These are phyloP conservation scores for Melanerpes aurifrons DNA, from an alignment of 2,113 vertebrate genomes.

Conservation along the genomic window DNA sequence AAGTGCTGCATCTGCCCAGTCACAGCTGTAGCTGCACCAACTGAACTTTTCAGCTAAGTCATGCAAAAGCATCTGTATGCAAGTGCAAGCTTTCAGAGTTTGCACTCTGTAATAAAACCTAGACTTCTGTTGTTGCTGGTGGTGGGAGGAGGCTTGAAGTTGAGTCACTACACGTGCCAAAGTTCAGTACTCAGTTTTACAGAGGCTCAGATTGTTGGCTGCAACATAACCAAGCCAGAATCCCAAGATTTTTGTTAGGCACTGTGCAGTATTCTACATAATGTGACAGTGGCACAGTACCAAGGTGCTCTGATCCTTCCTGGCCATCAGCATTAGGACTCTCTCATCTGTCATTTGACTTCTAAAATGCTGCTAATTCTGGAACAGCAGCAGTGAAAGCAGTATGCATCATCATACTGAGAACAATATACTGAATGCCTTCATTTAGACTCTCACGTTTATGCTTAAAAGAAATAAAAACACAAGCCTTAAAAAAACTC, in stretches of 20 bases:
- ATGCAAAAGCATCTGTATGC: background rate
- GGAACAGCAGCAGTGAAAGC: background rate
- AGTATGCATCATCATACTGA: background rate
- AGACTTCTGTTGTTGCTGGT: background rate
- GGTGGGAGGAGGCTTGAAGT: background rate
- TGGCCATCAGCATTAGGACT: background rate
- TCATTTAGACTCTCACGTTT: background rate
- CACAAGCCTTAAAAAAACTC: background rate
- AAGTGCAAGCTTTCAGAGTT: background rate
- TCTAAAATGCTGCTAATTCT: background rate
- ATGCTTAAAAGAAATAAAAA: background rate
- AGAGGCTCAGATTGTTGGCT: background rate
- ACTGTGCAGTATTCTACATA: background rate
- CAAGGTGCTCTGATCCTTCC: background rate
- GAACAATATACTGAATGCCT: background rate
- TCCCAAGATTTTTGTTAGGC: background rate
- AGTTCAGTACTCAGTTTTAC: background rate
- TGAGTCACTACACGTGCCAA: background rate
- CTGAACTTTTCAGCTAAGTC: rapidly evolving
- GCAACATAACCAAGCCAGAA: background rate
- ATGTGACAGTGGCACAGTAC: background rate
- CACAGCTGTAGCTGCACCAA: background rate
- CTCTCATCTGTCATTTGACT: background rate
- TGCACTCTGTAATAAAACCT: background rate
- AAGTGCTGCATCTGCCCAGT: background rate